Evolutionary conservation across 1,140 invertebrate species (phyloP).

Genomic region (Drosophila tristis): DNA sequence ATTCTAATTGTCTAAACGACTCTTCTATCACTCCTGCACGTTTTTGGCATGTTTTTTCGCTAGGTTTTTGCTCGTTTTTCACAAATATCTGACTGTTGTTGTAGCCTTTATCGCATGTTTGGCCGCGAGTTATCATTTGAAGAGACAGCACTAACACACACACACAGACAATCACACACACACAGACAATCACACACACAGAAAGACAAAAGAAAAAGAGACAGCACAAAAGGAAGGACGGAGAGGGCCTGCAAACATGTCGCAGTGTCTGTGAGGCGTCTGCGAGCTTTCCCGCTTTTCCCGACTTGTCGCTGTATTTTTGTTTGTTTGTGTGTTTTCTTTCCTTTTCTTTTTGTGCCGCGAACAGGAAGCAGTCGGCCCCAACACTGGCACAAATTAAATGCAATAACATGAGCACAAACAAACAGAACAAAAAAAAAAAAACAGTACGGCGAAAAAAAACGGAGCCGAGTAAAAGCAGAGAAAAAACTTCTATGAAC

Average conservation of each 20-base stretch:
- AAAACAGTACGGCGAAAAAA: constrained; percentile 2
- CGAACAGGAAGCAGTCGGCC: constrained; percentile 48
- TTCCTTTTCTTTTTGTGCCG: constrained; percentile 24
- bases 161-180: constrained; percentile 26
- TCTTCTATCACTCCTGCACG: background rate
- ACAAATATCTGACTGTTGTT: constrained; percentile 45
- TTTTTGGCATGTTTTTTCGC: constrained; percentile 3
- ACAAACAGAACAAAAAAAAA: constrained; percentile 43
- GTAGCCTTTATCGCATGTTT: constrained; percentile 65
- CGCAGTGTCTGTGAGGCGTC: constrained; percentile 63
- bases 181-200: constrained; percentile 14
- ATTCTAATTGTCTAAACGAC: too few relatives aligned
- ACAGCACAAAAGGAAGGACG: constrained; percentile 5
- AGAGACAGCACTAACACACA: constrained; percentile 23
- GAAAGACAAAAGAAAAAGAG: constrained; percentile 11
- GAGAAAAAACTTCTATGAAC: constrained; percentile 30
- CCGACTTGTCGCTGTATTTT: constrained; percentile 7
- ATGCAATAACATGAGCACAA: constrained; percentile 71
- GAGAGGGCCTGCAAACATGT: constrained; percentile 50
- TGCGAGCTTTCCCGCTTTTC: constrained; percentile 33
- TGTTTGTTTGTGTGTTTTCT: background rate
- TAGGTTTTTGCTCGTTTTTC: constrained; percentile 37
- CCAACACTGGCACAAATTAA: constrained; percentile 72
- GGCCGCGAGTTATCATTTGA: constrained; percentile 76
- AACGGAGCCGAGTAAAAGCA: constrained; percentile 29